Conservation (phyloP, 2,797 vertebrate species). For the Glyptemys insculpta region DNA sequence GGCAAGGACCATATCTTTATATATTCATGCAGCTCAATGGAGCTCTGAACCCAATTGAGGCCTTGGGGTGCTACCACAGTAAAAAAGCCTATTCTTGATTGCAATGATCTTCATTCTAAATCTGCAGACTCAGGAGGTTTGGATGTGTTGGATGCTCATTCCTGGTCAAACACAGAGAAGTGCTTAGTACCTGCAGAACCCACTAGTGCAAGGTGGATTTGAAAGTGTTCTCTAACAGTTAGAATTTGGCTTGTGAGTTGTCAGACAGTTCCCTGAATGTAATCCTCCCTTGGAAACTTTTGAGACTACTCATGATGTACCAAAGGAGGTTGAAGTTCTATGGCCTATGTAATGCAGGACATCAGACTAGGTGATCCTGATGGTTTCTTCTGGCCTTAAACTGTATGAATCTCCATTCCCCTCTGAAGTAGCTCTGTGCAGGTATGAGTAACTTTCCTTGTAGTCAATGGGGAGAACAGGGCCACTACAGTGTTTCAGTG, state of each 20-base stretch:
- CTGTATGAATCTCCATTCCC: neutral
- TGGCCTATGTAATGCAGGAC: neutral
- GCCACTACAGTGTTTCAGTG: neutral
- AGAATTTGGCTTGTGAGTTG: neutral
- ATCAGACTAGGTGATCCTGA: neutral
- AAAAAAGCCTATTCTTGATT: too few species aligned
- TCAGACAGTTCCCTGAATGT: rapidly evolving
- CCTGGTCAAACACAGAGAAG: neutral
- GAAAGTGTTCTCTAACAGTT: neutral
- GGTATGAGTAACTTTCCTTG: neutral
- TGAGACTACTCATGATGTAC: neutral
- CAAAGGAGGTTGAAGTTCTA: too few species aligned
- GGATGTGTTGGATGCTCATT: neutral
- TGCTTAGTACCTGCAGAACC: neutral
- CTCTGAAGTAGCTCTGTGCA: neutral
- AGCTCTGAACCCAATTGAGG: neutral
- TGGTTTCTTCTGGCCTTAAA: neutral
- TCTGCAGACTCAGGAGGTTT: neutral
- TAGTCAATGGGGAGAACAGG: rapidly evolving
- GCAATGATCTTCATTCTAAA: rapidly evolving
- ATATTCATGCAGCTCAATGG: neutral
- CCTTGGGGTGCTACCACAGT: too few species aligned
- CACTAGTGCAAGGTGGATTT: neutral
- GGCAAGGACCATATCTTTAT: neutral
- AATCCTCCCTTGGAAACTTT: neutral